A percentile compares a stretch with the other conserved stretches of the same genome.
These are phyloP conservation scores for Thalassoma bifasciatum DNA, from an alignment of 2,113 vertebrate species.

Conservation along the genomic window DNA sequence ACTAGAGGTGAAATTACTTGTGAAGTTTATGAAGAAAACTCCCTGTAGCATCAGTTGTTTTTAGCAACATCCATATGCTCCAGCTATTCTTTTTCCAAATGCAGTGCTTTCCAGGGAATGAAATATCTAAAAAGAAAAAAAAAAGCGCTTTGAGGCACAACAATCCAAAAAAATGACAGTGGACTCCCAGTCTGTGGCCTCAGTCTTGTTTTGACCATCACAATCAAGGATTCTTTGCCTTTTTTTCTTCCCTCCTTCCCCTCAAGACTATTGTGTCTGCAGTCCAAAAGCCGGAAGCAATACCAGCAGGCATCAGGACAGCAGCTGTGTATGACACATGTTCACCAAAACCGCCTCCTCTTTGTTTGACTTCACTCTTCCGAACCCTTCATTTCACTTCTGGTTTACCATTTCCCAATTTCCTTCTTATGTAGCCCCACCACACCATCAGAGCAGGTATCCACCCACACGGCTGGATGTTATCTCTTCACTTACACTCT, in stretches of 20 bases:
- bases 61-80: too few relatives aligned
- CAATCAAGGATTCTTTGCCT: conserved; percentile 6
- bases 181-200: too few relatives aligned
- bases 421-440: conserved; percentile 16
- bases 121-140: too few relatives aligned
- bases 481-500: conserved; percentile 61
- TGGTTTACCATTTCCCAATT: conserved; percentile 4
- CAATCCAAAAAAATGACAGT: too few relatives aligned
- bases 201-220: too few relatives aligned
- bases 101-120: too few relatives aligned
- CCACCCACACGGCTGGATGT: conserved; percentile 58
- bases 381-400: conserved; percentile 67
- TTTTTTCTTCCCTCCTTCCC: conserved; percentile 19
- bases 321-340: conserved; percentile 77
- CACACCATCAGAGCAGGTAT: conserved; percentile 59
- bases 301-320: conserved; percentile 49
- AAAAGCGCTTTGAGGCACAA: too few relatives aligned
- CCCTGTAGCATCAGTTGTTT: too few relatives aligned
- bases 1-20: too few relatives aligned
- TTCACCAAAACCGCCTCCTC: conserved; percentile 48
- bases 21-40: too few relatives aligned
- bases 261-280: conserved; percentile 17
- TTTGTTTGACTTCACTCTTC: conserved; percentile 70
- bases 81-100: too few relatives aligned
- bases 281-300: conserved; percentile 50